Base-by-base conservation (phyloP, 2,888 invertebrate genomes). In the Lasiommata megera region DNA sequence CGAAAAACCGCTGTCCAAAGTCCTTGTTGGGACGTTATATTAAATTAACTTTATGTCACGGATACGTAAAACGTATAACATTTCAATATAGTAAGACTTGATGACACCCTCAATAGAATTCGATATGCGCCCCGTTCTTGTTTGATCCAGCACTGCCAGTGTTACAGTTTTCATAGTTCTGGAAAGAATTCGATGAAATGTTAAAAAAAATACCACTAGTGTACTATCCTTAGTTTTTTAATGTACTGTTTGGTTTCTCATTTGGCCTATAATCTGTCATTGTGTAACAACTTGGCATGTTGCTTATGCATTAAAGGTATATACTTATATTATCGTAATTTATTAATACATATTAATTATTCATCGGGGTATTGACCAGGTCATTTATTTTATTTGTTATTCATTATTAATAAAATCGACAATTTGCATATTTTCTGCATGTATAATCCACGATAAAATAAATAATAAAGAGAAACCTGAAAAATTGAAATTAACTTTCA, bases 331-430 rank as follows among this genome's bases (percentile, higher is more conserved):
- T 23, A 18, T 43, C n/a, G 14, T 36, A 38, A 18, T 58, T 38
- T 62, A 43, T 48, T 48, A 41, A 56, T 58, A 40, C 56, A 43
- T 58, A 67, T 61, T 61, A 69, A 68, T 66, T 64, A 64, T 59
- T 61, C 64, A 58, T 64, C 56, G 61, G 59, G 57, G 71, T 75
- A 77, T 68, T 72, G 76, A 75, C 70, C 77, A 68, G 79, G 82
- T 83, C 81, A 84, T 18, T 41, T 41, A 44, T 58, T 67, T 50
- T 76, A 71, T 75, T 67, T 58, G 66, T 69, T 58, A 70, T 74
- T 74, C n/a, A 41, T n/a, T 67, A 63, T 77, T 80, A 80, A 80
- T 79, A 14, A 12, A 17, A 61, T 70, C 74, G 72, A 76, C 69
- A 73, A 69, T 70, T 61, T 60, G 71, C 73, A 68, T 56, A 72